Evolutionary conservation across 2,888 invertebrate species (phyloP).

Genomic region (Dryomyza anilis): DNA sequence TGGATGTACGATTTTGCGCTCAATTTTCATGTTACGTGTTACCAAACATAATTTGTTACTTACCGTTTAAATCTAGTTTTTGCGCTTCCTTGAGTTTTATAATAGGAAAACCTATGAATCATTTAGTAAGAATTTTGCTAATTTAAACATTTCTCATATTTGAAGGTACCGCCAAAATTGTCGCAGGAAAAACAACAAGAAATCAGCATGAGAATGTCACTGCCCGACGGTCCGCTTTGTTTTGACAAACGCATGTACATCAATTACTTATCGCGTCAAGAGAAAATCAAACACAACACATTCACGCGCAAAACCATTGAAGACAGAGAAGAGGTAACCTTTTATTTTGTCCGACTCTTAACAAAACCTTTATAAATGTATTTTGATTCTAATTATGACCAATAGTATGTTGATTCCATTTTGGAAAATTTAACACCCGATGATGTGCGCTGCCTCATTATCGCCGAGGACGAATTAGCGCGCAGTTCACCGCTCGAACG

Average conservation of each 20-base stretch:
- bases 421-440: conserved; percentile 86
- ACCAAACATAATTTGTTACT: too few relatives aligned
- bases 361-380: background rate
- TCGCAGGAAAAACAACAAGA: conserved; percentile 53
- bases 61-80: background rate
- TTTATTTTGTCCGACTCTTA: background rate
- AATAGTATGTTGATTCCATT: conserved; percentile 73
- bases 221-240: conserved; percentile 64
- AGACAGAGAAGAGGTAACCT: conserved; percentile 50
- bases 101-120: too few relatives aligned
- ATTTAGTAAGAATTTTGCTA: background rate
- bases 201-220: conserved; percentile 48
- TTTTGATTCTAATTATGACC: background rate
- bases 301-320: conserved; percentile 56
- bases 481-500: conserved; percentile 73
- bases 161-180: conserved; percentile 58
- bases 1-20: too few relatives aligned
- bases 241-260: conserved; percentile 75
- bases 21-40: too few relatives aligned
- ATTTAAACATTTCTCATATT: background rate
- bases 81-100: background rate
- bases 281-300: conserved; percentile 65
- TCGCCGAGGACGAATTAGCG: conserved; percentile 86
- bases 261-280: conserved; percentile 71
- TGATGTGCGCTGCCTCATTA: conserved; percentile 84